Percentiles rank a stretch among this genome's conserved stretches.
These are phyloP conservation scores for Parnassius apollo DNA, from an alignment of 2,888 invertebrate genomes.

Conservation along the genomic window DNA sequence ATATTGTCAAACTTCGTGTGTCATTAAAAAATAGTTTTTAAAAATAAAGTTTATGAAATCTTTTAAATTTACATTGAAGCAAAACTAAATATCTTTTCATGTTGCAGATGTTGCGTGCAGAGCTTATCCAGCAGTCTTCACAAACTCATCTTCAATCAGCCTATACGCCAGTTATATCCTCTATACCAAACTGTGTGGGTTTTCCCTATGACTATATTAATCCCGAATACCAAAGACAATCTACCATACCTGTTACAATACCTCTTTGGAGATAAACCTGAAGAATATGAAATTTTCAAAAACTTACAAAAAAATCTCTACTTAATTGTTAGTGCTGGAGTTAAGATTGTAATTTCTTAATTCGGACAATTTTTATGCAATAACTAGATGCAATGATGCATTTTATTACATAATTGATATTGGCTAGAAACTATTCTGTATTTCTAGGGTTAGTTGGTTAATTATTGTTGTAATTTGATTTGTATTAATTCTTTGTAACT, in stretches of 20 bases:
- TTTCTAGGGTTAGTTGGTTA: too few species aligned
- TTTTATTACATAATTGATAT: constrained; percentile 29
- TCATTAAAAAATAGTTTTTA: too few species aligned
- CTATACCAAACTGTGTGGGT: constrained; percentile 44
- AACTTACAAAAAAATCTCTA: constrained; percentile 27
- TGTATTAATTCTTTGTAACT: too few species aligned
- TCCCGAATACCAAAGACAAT: constrained; percentile 43
- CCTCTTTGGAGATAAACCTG: constrained; percentile 45
- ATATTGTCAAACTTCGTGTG: too few species aligned
- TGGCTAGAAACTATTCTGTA: too few species aligned
- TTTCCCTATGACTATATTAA: constrained; percentile 52
- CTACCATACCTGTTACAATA: constrained; percentile 34
- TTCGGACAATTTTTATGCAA: constrained; percentile 1
- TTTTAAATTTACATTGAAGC: too few species aligned
- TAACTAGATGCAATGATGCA: constrained; percentile 34
- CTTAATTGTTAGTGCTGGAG: constrained; percentile 35
- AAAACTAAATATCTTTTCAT: background rate
- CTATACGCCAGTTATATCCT: constrained; percentile 45
- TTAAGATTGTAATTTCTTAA: constrained; percentile 28
- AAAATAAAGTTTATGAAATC: too few species aligned
- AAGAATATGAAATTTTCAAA: background rate
- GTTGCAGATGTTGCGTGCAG: constrained; percentile 52
- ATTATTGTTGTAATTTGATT: too few species aligned
- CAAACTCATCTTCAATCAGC: constrained; percentile 40
- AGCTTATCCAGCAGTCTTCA: constrained; percentile 48